Base-by-base conservation (phyloP, 2,888 invertebrate genomes). In the Aricia artaxerxes region DNA sequence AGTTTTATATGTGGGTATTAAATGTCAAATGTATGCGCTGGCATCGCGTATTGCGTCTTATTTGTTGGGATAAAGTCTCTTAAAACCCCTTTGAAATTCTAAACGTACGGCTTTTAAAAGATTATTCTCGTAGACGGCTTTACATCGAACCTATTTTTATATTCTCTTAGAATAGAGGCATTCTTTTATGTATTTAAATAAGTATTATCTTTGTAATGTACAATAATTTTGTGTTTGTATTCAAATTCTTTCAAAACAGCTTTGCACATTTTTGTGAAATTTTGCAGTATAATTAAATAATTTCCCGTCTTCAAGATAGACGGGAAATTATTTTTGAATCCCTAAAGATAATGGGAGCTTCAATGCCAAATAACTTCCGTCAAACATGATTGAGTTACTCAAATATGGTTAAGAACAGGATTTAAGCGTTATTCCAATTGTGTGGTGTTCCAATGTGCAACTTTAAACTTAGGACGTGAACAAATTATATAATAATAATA, bases 21-120 rank as follows among this genome's bases (percentile, higher is more conserved):
- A 61, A 24, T 61, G 24, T 24, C 6, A 61, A 61, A 24, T 24
- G n/a, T 60, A 61, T 24, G 61, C n/a, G 24, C 61, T 24, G n/a
- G n/a, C 61, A 24, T n/a, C n/a, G n/a, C 13, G 64, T 64, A 64
- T 64, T 31, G 11, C 64, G 64, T 31, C 64, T 13, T 69, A 69
- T 69, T 69, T 35, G 69, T 69, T 1, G 6, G 35, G 35, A 35
- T 35, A 13, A 69, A 69, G 69, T 13, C 31, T 64, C 64, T 31
- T 64, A 31, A 24, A 64, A 64, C 64, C 6, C 64, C 69, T 35
- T 69, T 69, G 69, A 69, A 69, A 69, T 69, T 69, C 35, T 35
- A 69, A 35, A 69, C 69, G 9, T 69, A 35, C 69, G 69, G 69
- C 35, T 35, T 5, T 69, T 38, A 69, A 35, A 38, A 69, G 38